A percentile compares a stretch with the other conserved stretches of the same genome.
Conservation (phyloP, 2,797 vertebrate genomes). For the Babyrousa celebensis region DNA sequence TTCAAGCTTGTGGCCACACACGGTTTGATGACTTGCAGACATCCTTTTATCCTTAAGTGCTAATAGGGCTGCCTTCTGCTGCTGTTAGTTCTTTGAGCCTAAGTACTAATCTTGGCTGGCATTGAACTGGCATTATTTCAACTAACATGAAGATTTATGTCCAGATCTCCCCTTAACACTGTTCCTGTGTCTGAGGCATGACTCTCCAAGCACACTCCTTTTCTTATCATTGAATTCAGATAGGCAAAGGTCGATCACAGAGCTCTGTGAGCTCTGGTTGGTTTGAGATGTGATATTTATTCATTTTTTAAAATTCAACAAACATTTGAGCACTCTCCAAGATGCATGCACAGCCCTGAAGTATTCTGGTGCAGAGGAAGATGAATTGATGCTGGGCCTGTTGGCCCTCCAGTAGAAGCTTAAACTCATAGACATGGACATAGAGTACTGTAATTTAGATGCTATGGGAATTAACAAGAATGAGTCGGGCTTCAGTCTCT, state of each 20-base stretch:
- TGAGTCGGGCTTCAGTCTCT: neutral
- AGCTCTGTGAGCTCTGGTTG: neutral
- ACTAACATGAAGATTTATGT: neutral
- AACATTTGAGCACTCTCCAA: neutral
- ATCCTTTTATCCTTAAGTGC: conserved; percentile 22
- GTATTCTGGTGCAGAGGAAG: neutral
- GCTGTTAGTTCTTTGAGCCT: conserved; percentile 2
- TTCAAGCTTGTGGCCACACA: neutral
- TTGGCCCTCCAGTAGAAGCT: neutral
- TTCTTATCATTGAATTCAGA: neutral
- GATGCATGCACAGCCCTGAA: neutral
- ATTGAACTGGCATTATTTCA: neutral
- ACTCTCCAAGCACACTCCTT: neutral
- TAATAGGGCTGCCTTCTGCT: neutral
- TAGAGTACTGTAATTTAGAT: neutral
- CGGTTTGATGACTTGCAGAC: neutral
- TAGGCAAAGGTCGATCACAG: neutral
- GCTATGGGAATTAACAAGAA: neutral
- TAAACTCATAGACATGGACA: neutral
- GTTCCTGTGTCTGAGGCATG: neutral
- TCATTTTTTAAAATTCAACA: neutral
- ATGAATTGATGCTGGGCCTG: neutral
- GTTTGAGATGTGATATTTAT: neutral
- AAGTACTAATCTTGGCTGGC: neutral
- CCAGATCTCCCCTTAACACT: neutral